These are phyloP conservation scores for Adelosebastes latens DNA, from an alignment of 2,797 vertebrate species.

Conservation along the genomic window DNA sequence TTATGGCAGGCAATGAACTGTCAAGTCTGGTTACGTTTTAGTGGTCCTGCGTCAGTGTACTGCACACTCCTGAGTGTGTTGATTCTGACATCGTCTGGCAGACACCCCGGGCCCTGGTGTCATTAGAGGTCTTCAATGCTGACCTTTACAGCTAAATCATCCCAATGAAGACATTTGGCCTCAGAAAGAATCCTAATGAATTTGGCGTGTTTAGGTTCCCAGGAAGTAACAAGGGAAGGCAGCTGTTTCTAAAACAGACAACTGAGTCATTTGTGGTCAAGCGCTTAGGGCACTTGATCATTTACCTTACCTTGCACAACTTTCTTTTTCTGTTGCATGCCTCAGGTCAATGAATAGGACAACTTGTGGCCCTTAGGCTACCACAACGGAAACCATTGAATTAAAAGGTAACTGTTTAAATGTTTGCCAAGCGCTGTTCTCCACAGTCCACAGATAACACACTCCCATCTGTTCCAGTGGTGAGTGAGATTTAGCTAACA, in stretches of 20 bases:
- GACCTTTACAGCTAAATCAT: conserved; percentile 78
- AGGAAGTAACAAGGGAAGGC: conserved; percentile 1
- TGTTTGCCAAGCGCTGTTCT: conserved; percentile 42
- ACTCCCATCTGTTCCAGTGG: conserved; percentile 29
- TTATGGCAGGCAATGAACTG: conserved; percentile 73
- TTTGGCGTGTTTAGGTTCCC: conserved; percentile 38
- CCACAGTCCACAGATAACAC: conserved; percentile 30
- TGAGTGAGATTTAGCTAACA: conserved; percentile 45
- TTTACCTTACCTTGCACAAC: conserved; percentile 52
- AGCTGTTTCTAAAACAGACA: conserved; percentile 35
- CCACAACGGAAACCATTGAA: conserved; percentile 18
- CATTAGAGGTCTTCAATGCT: conserved; percentile 69
- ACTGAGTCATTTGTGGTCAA: conserved; percentile 40
- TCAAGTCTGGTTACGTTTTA: conserved; percentile 74
- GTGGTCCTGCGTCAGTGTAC: conserved; percentile 59
- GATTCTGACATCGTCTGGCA: conserved; percentile 73
- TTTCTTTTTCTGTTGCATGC: conserved; percentile 28
- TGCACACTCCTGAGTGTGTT: conserved; percentile 55
- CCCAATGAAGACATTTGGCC: conserved; percentile 65
- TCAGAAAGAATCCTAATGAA: conserved; percentile 69
- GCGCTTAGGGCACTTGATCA: conserved; percentile 41
- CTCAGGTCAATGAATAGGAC: conserved; percentile 50
- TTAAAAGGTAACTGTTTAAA: conserved; percentile 42
- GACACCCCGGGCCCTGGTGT: conserved; percentile 61
- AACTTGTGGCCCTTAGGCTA: conserved; percentile 37